Evolutionary conservation across 2,113 vertebrate species (phyloP).

Genomic region (Cygnus buccinator): DNA sequence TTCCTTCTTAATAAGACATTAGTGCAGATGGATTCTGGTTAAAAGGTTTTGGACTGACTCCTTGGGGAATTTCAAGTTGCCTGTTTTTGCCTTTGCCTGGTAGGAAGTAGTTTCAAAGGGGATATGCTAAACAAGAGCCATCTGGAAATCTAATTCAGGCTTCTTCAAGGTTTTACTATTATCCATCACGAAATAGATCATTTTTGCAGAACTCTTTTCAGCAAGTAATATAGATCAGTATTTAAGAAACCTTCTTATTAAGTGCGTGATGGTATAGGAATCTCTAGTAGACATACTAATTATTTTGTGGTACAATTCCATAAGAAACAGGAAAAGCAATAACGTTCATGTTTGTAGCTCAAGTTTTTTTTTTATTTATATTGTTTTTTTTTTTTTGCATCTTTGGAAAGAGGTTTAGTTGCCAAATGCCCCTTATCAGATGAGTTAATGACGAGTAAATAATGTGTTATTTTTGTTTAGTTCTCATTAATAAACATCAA

Average conservation of each 20-base stretch:
- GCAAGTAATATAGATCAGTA: not conserved
- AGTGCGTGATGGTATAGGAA: not conserved
- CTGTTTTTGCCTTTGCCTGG: slow-evolving; percentile 40
- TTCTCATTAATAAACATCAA: not conserved
- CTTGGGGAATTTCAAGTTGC: slow-evolving; percentile 39
- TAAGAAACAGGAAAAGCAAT: not conserved
- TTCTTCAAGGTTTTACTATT: slow-evolving; percentile 25
- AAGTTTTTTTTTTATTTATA: not conserved
- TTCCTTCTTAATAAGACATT: slow-evolving; percentile 15
- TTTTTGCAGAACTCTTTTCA: slow-evolving; percentile 16
- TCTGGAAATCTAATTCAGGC: slow-evolving; percentile 41
- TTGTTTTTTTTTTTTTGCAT: not conserved
- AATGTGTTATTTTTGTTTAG: not conserved
- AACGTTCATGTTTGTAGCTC: not conserved
- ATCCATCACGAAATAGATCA: not conserved
- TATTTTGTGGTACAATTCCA: not conserved
- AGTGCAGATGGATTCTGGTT: slow-evolving; percentile 26
- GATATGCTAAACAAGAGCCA: slow-evolving; percentile 16
- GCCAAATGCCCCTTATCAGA: not conserved
- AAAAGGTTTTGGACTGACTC: slow-evolving; percentile 47
- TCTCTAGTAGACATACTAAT: not conserved
- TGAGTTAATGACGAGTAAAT: not conserved
- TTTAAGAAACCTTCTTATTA: not conserved
- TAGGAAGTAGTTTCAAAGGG: slow-evolving; percentile 43
- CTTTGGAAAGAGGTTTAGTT: not conserved